Conservation (phyloP, 2,888 invertebrate species). For the Drepana falcataria region DNA sequence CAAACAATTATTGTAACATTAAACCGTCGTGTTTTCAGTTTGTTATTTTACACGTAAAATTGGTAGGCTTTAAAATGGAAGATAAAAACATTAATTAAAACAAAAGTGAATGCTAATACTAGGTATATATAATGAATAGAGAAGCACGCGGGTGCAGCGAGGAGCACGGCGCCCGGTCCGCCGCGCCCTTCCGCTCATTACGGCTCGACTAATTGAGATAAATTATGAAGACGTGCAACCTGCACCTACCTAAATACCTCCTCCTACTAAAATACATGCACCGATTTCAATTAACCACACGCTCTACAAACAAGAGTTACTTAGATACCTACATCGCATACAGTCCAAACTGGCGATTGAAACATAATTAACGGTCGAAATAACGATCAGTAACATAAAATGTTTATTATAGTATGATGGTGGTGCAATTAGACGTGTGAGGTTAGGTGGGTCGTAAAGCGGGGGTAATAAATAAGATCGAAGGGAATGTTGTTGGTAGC, state of each 20-base stretch:
- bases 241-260: constrained; percentile 44
- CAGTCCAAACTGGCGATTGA: constrained; percentile 35
- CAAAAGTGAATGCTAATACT: not conserved
- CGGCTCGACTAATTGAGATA: constrained; percentile 70
- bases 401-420: constrained; percentile 32
- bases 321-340: constrained; percentile 33
- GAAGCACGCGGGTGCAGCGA: constrained; percentile 18
- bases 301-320: constrained; percentile 31
- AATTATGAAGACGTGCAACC: constrained; percentile 72
- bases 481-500: constrained; percentile 24
- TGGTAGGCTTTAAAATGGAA: not conserved
- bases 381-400: constrained; percentile 26
- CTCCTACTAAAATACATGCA: constrained; percentile 64
- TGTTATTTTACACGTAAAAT: too few relatives aligned
- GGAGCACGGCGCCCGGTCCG: constrained; percentile 21
- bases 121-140: not conserved
- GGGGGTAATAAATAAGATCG: constrained; percentile 38
- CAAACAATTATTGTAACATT: too few relatives aligned
- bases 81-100: not conserved
- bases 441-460: constrained; percentile 46
- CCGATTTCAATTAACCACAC: constrained; percentile 62
- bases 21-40: too few relatives aligned
- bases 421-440: constrained; percentile 48
- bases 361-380: constrained; percentile 45
- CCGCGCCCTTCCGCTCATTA: constrained; percentile 71